Base-by-base conservation (phyloP, 2,888 invertebrate species). In the Himalopsyche japonica region DNA sequence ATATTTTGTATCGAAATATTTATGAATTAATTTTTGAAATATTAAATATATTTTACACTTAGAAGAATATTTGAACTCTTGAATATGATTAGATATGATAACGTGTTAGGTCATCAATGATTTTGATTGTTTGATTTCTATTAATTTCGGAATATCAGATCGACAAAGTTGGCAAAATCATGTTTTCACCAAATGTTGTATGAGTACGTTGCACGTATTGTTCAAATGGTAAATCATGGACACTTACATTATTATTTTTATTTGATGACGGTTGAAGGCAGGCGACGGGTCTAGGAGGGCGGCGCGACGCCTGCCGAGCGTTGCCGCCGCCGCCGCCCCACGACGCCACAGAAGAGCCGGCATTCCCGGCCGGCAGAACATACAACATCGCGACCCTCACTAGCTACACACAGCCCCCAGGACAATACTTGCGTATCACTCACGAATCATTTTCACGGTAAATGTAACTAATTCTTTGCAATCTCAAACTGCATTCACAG, bases 281-380 rank as follows among this genome's bases (percentile, higher is more conserved):
- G 90, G 89, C 91, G 88, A 78, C 87, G 15, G 81, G 85, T 86
- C 81, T 87, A 85, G 86, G 88, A 88, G 88, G 89, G 89, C 90
- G 90, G 90, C 90, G 90, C 89, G 88, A 88, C 89, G 76, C 82
- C 34, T 43, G 89, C 86, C 84, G 88, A 48, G 83, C 70, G 70
- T 77, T 48, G 70, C 83, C 64, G 80, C 76, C 82, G 47, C 79
- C 82, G 76, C 80, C 70, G 76, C 76, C 86, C 76, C 87, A 87
- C 70, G 37, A 57, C 83, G 70, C 30, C 27, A 70, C 70, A 15
- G 70, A 27, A 1, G 70, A 70, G 82, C 78, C 84, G 47, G 87
- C 76, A 81, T 57, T 79, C 76, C 82, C 81, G 76, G 79, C 81
- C 80, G 84, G 77, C 84, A 85, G 79, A 78, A 86, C 86, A 79